Percentiles rank a stretch among this genome's conserved stretches.
Evolutionary conservation across 1,140 invertebrate genomes (phyloP).

Genomic region (Ceratoteleas bidentatus): DNA sequence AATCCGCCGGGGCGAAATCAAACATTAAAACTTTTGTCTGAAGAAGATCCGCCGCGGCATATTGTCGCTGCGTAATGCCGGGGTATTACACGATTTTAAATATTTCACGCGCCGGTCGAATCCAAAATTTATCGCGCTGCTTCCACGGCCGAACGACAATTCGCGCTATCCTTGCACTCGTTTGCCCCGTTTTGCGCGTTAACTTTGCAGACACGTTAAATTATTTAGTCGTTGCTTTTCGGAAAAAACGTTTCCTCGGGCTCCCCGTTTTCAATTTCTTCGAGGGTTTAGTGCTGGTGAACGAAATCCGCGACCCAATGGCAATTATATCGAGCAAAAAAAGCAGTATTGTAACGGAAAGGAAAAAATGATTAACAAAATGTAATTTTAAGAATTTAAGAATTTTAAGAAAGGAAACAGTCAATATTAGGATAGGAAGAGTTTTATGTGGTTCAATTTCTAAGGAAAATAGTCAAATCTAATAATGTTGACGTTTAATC

Average conservation of each 20-base stretch:
- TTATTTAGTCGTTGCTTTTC: not conserved
- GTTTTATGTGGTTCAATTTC: too few relatives aligned
- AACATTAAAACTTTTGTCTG: conserved; percentile 28
- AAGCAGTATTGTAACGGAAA: too few relatives aligned
- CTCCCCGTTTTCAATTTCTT: too few relatives aligned
- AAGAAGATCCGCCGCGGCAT: conserved; percentile 16
- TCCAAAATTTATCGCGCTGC: conserved; percentile 21
- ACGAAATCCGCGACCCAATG: too few relatives aligned
- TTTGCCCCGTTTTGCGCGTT: not conserved
- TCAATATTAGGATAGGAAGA: too few relatives aligned
- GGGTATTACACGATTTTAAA: conserved; percentile 35
- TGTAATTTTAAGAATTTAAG: too few relatives aligned
- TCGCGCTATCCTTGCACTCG: not conserved
- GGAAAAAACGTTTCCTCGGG: not conserved
- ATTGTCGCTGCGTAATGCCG: conserved; percentile 2
- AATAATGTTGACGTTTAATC: too few relatives aligned
- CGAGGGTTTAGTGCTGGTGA: too few relatives aligned
- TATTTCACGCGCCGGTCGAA: conserved; percentile 13
- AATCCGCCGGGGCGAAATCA: conserved; percentile 18
- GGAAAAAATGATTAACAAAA: too few relatives aligned
- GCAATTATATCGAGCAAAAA: too few relatives aligned
- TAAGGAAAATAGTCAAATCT: too few relatives aligned
- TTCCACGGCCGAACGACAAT: conserved; percentile 3
- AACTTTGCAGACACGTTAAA: not conserved
- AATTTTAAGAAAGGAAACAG: too few relatives aligned